Evolutionary conservation across 2,888 invertebrate genomes (phyloP).

Genomic region (Lasius fuliginosus): DNA sequence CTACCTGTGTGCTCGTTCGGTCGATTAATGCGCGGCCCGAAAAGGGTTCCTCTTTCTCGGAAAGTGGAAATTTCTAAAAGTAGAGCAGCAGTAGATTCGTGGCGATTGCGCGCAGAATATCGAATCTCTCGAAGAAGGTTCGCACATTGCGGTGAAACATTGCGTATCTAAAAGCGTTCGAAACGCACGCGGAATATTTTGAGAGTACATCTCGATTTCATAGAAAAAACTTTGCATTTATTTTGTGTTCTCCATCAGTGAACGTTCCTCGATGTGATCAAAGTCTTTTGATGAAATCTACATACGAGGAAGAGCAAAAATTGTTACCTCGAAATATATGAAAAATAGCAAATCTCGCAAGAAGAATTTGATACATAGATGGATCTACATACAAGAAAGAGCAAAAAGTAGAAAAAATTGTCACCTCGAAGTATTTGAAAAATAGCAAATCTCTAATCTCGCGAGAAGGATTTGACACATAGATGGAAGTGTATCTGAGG

Average conservation of each 20-base stretch:
- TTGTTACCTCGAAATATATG: not conserved
- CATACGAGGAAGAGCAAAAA: not conserved
- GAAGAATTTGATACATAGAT: not conserved
- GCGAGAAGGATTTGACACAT: not conserved
- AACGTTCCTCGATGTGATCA: not conserved
- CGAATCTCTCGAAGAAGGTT: not conserved
- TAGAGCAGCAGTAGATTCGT: conserved; percentile 26
- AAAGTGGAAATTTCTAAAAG: conserved; percentile 39
- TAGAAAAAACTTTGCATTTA: not conserved
- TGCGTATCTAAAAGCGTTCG: not conserved
- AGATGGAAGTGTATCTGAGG: not conserved
- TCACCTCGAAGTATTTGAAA: not conserved
- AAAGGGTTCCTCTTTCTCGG: conserved; percentile 66
- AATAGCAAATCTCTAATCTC: not conserved
- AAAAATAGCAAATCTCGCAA: not conserved
- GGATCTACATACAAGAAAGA: not conserved
- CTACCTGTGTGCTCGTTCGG: conserved; percentile 62
- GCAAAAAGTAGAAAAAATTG: not conserved
- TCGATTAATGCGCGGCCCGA: conserved; percentile 66
- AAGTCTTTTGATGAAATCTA: not conserved
- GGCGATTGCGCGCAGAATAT: conserved; percentile 24
- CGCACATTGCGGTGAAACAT: not conserved
- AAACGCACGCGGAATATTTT: not conserved
- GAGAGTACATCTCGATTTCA: not conserved
- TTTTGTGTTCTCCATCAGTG: not conserved